phyloP scores from a whole-genome alignment of 2,113 vertebrate genomes.

The Reinhardtius hippoglossoides region DNA sequence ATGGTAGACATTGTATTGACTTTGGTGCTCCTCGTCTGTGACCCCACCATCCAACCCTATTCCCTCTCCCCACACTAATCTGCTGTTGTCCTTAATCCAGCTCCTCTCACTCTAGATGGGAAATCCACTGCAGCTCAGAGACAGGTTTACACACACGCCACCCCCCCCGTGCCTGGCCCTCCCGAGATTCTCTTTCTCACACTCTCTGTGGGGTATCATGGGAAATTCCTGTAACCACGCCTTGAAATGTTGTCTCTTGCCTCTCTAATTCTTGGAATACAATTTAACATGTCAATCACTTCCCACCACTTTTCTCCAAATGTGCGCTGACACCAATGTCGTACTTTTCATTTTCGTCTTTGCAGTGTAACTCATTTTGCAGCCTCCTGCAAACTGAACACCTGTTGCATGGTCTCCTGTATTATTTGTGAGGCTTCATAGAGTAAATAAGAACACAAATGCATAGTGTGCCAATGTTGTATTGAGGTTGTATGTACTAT shows the following conservation, averaged over 20 bases:
- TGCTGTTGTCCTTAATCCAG: constrained; percentile 56
- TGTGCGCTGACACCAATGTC: not conserved
- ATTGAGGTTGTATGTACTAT: not conserved
- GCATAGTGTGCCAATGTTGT: not conserved
- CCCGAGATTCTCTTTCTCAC: constrained; percentile 2
- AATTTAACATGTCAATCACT: not conserved
- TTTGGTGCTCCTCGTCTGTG: not conserved
- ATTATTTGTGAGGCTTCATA: not conserved
- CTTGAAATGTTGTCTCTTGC: not conserved
- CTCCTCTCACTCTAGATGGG: constrained; percentile 24
- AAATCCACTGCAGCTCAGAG: constrained; percentile 42
- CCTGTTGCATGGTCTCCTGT: not conserved
- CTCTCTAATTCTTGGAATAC: not conserved
- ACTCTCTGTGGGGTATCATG: not conserved
- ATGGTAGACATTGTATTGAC: not conserved
- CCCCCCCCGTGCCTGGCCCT: not conserved
- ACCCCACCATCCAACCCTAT: not conserved
- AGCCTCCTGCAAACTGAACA: not conserved
- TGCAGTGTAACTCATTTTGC: not conserved
- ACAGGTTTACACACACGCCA: constrained; percentile 31
- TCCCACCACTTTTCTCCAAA: not conserved
- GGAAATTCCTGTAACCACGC: not conserved
- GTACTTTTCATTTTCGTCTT: not conserved
- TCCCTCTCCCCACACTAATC: constrained; percentile 40
- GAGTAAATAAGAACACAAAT: not conserved